phyloP scores from a whole-genome alignment of 2,888 invertebrate genomes.

The Ectemnius lituratus region DNA sequence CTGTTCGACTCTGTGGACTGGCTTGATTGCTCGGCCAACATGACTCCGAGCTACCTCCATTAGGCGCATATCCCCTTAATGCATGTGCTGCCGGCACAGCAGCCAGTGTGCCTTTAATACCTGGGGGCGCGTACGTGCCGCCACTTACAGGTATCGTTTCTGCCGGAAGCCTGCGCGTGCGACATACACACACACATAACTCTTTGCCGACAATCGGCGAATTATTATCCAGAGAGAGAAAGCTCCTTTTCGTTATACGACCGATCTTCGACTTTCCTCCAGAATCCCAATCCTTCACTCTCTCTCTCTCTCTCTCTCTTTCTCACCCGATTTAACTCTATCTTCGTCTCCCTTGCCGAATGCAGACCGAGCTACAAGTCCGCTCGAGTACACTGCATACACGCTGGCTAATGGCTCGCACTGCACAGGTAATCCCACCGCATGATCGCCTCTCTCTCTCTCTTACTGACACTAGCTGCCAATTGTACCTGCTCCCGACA shows the following conservation, averaged over 20 bases:
- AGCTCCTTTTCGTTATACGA: background rate
- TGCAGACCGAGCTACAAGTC: constrained; percentile 57
- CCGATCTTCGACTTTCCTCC: background rate
- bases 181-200: constrained; percentile 20
- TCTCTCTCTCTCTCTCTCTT: constrained; percentile 3
- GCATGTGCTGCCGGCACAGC: constrained; percentile 41
- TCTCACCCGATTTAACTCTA: background rate
- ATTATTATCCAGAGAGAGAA: background rate
- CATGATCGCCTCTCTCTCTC: constrained; percentile 42
- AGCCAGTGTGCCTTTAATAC: constrained; percentile 50
- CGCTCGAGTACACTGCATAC: constrained; percentile 68
- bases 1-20: constrained; percentile 60
- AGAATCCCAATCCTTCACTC: constrained; percentile 2
- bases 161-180: constrained; percentile 1
- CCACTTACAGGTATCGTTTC: constrained; percentile 12
- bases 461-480: background rate
- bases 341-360: constrained; percentile 27
- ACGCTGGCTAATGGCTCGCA: constrained; percentile 64
- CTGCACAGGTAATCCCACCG: constrained; percentile 63
- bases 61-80: constrained; percentile 42
- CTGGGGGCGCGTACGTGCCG: constrained; percentile 33
- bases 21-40: constrained; percentile 69
- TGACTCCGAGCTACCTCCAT: constrained; percentile 65
- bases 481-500: constrained; percentile 48
- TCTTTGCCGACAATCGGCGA: background rate